A percentile compares a stretch with the other conserved stretches of the same genome.
phyloP scores from a whole-genome alignment of 2,797 vertebrate species.

The Hippocampus kuda region DNA sequence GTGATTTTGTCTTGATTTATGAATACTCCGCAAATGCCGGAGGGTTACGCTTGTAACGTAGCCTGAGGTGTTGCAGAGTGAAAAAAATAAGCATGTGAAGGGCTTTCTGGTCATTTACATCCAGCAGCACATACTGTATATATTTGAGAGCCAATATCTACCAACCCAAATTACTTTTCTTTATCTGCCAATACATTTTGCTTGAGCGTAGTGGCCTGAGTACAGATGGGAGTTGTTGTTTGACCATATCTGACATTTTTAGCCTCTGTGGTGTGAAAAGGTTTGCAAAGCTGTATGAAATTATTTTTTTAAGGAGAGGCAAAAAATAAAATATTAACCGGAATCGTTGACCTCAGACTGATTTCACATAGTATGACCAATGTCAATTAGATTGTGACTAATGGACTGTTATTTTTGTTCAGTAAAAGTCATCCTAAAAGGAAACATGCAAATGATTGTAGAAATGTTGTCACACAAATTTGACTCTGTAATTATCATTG shows the following conservation, averaged over 20 bases:
- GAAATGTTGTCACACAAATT: too few relatives aligned
- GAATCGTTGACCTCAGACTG: background rate
- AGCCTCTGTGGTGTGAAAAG: slow-evolving; percentile 29
- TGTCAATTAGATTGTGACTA: background rate
- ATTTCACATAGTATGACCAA: background rate
- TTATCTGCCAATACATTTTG: slow-evolving; percentile 37
- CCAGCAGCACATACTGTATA: slow-evolving; percentile 50
- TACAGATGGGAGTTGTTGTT: slow-evolving; percentile 30
- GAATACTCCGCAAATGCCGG: slow-evolving; percentile 37
- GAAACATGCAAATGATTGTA: too few relatives aligned
- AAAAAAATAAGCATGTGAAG: slow-evolving; percentile 31
- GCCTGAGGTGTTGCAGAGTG: slow-evolving; percentile 39
- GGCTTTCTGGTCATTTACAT: slow-evolving; percentile 33
- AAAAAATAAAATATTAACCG: background rate
- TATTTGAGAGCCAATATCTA: slow-evolving; percentile 26
- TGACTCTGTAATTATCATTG: too few relatives aligned
- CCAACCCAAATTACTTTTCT: slow-evolving; percentile 29
- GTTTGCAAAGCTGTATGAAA: slow-evolving; percentile 6
- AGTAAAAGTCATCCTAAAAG: too few relatives aligned
- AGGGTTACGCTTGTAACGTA: slow-evolving; percentile 32
- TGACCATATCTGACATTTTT: slow-evolving; percentile 23
- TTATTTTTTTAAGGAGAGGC: too few relatives aligned
- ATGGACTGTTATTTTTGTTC: too few relatives aligned
- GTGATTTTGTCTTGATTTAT: slow-evolving; percentile 50
- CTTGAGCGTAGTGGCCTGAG: slow-evolving; percentile 27